Conservation (phyloP, 2,797 vertebrate species). For the Manis crassicaudata region DNA sequence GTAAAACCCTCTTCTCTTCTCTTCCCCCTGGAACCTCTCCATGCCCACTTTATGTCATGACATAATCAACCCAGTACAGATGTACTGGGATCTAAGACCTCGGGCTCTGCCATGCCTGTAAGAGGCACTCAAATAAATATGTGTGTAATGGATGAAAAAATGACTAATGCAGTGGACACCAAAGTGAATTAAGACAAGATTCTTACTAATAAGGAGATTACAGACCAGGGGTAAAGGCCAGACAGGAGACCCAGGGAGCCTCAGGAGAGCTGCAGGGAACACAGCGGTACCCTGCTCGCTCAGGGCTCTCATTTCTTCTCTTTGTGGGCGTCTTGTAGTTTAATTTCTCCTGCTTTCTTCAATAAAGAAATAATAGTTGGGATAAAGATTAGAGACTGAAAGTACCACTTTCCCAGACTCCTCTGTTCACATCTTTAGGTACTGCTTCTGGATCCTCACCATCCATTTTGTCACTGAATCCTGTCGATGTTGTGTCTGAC, state of each 20-base stretch:
- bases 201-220: background rate
- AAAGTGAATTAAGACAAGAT: background rate
- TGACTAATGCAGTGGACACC: background rate
- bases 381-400: background rate
- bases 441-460: background rate
- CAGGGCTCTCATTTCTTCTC: background rate
- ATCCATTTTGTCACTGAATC: background rate
- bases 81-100: conserved; percentile 24
- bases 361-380: background rate
- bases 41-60: background rate
- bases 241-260: background rate
- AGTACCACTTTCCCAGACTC: background rate
- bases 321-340: background rate
- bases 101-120: background rate
- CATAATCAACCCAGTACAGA: background rate
- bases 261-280: background rate
- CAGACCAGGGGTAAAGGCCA: background rate
- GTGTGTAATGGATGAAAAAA: background rate
- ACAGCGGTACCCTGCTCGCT: rapidly evolving
- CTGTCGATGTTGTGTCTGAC: background rate
- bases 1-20: background rate
- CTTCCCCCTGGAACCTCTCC: background rate
- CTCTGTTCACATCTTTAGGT: background rate
- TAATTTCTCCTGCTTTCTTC: background rate
- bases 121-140: background rate